Percentiles rank a stretch among this genome's conserved stretches.
These are phyloP conservation scores for Pseudococcus viburni DNA, from an alignment of 2,888 invertebrate genomes.

Conservation along the genomic window DNA sequence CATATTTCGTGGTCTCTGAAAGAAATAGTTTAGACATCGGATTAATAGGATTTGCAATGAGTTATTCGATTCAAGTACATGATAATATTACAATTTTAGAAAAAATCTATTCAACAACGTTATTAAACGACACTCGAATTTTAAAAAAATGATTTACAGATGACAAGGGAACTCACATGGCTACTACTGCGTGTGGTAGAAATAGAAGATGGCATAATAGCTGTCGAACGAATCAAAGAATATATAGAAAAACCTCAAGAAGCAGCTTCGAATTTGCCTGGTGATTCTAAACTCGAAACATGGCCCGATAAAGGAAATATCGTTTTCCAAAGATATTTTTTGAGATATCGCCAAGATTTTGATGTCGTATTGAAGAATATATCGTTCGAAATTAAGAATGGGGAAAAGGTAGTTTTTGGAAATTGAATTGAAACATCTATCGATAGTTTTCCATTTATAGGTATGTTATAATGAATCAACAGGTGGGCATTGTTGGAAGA, in stretches of 20 bases:
- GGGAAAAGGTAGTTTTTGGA: conserved; percentile 74
- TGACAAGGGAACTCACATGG: conserved; percentile 96
- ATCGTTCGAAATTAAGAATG: conserved; percentile 64
- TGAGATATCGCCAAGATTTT: conserved; percentile 67
- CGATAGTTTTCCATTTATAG: not conserved
- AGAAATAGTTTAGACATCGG: conserved; percentile 27
- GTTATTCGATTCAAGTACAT: conserved; percentile 83
- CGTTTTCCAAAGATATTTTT: conserved; percentile 76
- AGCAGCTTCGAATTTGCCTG: conserved; percentile 76
- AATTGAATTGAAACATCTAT: conserved; percentile 72
- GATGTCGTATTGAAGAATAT: conserved; percentile 67
- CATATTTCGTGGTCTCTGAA: conserved; percentile 28
- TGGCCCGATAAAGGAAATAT: conserved; percentile 91
- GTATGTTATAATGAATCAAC: not conserved
- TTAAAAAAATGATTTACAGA: conserved; percentile 74
- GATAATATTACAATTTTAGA: not conserved
- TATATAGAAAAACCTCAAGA: conserved; percentile 72
- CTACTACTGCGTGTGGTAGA: conserved; percentile 91
- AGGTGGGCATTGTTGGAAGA: conserved; percentile 88
- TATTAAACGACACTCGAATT: too few relatives aligned
- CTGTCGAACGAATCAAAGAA: conserved; percentile 77
- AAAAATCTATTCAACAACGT: not conserved
- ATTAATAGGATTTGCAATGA: conserved; percentile 87
- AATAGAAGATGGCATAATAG: conserved; percentile 76
- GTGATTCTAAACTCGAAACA: conserved; percentile 75